phyloP scores from a whole-genome alignment of 1,140 invertebrate species.

The Rhynchophorus ferrugineus region DNA sequence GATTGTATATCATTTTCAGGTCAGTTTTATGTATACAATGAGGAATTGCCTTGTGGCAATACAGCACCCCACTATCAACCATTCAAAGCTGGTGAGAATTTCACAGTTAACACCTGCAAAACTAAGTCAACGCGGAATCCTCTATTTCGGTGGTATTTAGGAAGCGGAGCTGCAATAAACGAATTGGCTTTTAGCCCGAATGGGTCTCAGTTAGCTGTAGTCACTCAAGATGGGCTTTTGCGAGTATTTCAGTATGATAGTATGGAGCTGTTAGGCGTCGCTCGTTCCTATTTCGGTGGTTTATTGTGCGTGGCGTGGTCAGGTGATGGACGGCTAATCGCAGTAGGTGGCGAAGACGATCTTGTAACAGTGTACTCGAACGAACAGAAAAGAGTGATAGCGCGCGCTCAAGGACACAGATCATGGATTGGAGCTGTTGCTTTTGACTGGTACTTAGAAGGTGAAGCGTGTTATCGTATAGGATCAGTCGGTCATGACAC shows the following conservation, averaged over 20 bases:
- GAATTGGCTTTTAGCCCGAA: constrained; percentile 97
- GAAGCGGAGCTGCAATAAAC: constrained; percentile 72
- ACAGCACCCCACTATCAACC: constrained; percentile 84
- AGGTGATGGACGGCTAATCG: constrained; percentile 90
- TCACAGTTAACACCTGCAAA: constrained; percentile 90
- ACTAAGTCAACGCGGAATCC: constrained; percentile 95
- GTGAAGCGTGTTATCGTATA: constrained; percentile 36
- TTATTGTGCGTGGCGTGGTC: constrained; percentile 96
- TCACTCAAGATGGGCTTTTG: constrained; percentile 93
- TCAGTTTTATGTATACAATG: constrained; percentile 97
- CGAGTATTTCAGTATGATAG: constrained; percentile 95
- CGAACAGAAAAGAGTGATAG: constrained; percentile 86
- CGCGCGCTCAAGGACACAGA: constrained; percentile 86
- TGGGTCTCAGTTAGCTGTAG: constrained; percentile 83
- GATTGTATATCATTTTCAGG: too few relatives aligned
- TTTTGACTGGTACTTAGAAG: constrained; percentile 63
- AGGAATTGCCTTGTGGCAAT: constrained; percentile 83
- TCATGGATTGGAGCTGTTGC: constrained; percentile 97
- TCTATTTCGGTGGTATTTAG: constrained; percentile 54
- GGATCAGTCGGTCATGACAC: constrained; percentile 92
- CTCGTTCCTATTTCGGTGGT: constrained; percentile 95
- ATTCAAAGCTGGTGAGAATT: constrained; percentile 93
- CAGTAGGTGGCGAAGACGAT: constrained; percentile 97
- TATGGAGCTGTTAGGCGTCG: constrained; percentile 85
- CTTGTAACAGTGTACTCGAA: constrained; percentile 97